Base-by-base conservation (phyloP, 2,888 invertebrate species). In the Philonicus albiceps region DNA sequence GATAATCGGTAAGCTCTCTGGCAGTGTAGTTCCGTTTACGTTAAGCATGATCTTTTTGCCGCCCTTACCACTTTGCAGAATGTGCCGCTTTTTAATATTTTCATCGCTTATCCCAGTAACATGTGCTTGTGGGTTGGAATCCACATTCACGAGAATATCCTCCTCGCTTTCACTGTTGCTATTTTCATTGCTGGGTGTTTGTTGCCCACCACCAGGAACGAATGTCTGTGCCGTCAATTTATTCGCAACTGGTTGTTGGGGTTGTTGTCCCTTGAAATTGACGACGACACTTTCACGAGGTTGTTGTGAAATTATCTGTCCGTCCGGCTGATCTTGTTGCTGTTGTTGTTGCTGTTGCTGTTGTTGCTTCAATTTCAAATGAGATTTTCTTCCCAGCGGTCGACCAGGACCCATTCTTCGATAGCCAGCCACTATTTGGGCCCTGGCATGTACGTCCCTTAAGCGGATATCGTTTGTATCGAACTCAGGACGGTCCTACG, bases 381-480 rank as follows among this genome's bases (percentile, higher is more conserved):
- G 91, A 1, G 91, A 90, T 74, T 91, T 92, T 2, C 91, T 90
- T 2, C 91, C 91, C 0, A 91, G 90, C 22, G 89, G 88, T 78
- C 90, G 89, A 16, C 89, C 89, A 0, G 88, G 85, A 1, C 89
- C 88, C 86, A 89, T 88, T 0, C 89, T 86, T 7, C 89, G 89
- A 78, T 91, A 91, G 75, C 90, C 91, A 4, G 91, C 91, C 11
- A 91, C 90, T 87, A 92, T 90, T 88, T 92, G 91, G 0, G 92
- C 91, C 22, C 92, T 89, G 2, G 91, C 90, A 87, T 91, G 91
- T 13, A 92, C 91, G 88, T 95, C 97, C 89, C 96, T 94, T 85
- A 97, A 91, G 8, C 95, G 95, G 89, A 97, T 95, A 80, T 96
- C 96, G 89, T 94, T 94, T 16, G 96, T 96, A 89, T 96, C 95